Evolutionary conservation across 1,140 invertebrate species (phyloP).

Genomic region (Homalodisca vitripennis): DNA sequence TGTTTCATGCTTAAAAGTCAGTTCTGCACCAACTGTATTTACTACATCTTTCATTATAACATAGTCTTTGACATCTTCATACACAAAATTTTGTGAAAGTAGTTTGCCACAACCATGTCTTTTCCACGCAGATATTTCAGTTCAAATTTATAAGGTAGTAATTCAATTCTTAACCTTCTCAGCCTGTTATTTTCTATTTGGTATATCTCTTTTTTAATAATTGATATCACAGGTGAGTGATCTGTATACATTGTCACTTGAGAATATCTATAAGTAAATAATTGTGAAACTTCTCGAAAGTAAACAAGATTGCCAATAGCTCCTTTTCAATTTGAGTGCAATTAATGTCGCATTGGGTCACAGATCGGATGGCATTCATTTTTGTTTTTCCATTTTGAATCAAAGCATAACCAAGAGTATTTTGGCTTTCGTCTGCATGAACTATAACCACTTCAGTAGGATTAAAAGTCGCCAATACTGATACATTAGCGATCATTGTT

Average conservation of each 20-base stretch:
- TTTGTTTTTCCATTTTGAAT: constrained; percentile 43
- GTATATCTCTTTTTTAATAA: constrained; percentile 49
- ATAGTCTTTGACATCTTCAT: background rate
- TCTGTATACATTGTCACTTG: constrained; percentile 47
- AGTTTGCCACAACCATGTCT: background rate
- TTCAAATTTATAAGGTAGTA: background rate
- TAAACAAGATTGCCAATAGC: constrained; percentile 47
- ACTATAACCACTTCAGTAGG: background rate
- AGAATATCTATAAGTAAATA: constrained; percentile 44
- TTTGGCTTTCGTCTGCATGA: constrained; percentile 31
- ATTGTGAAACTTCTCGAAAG: constrained; percentile 43
- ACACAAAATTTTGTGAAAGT: background rate
- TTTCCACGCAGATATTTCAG: background rate
- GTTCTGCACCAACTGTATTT: background rate
- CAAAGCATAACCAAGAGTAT: constrained; percentile 44
- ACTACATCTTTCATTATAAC: background rate
- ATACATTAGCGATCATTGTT: background rate
- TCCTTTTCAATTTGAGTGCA: constrained; percentile 53
- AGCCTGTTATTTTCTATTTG: constrained; percentile 36
- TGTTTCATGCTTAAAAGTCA: background rate
- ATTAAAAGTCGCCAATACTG: background rate
- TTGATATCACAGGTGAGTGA: constrained; percentile 49
- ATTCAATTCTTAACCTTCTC: background rate
- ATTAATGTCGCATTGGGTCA: constrained; percentile 42
- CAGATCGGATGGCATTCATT: constrained; percentile 44